A percentile compares a stretch with the other conserved stretches of the same genome.
Evolutionary conservation across 2,888 invertebrate genomes (phyloP).

Genomic region (Lochmaea capreae): DNA sequence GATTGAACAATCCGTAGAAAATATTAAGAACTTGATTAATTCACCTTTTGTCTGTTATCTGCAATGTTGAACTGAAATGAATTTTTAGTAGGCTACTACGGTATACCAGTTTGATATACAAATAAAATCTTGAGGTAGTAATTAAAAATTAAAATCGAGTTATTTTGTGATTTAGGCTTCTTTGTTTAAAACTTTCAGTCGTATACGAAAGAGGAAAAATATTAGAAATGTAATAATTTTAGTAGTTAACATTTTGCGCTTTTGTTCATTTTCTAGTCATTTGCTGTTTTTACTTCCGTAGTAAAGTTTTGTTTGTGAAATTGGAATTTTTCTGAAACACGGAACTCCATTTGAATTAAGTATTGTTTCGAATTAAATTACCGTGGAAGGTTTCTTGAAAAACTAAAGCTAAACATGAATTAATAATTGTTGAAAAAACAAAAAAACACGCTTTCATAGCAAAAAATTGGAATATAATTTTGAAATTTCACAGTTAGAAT

Average conservation of each 20-base stretch:
- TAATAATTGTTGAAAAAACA: too few relatives aligned
- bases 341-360: not conserved
- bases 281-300: not conserved
- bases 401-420: too few relatives aligned
- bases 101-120: slow-evolving; percentile 8
- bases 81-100: slow-evolving; percentile 6
- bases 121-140: slow-evolving; percentile 7
- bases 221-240: slow-evolving; percentile 6
- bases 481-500: too few relatives aligned
- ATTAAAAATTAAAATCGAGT: slow-evolving; percentile 15
- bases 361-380: not conserved
- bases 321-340: not conserved
- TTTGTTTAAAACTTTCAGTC: not conserved
- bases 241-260: too few relatives aligned
- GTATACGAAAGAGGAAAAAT: not conserved
- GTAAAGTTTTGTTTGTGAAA: not conserved
- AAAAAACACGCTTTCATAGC: too few relatives aligned
- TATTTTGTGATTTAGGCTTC: slow-evolving; percentile 3
- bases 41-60: not conserved
- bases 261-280: not conserved
- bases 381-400: too few relatives aligned
- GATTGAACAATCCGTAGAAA: too few relatives aligned
- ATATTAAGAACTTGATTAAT: too few relatives aligned
- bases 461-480: too few relatives aligned
- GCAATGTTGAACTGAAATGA: slow-evolving; percentile 4